Conservation (phyloP, 64 coral and sea anemone species). For the Platygyra sinensis region DNA sequence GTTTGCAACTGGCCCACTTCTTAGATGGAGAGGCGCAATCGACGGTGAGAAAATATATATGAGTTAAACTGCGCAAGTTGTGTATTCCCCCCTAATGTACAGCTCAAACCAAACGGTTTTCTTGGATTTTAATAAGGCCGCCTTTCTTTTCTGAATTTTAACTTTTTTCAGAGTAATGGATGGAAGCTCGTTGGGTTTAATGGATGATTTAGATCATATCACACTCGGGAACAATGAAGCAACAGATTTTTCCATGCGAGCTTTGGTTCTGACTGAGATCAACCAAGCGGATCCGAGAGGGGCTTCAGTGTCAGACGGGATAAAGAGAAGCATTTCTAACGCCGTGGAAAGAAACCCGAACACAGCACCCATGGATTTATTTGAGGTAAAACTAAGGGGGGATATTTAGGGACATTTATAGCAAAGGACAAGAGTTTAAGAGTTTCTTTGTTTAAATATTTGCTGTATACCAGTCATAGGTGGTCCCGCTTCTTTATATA, state of each 20-base stretch:
- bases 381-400: background rate
- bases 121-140: background rate
- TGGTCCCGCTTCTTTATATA: too few species aligned
- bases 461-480: too few species aligned
- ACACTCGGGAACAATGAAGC: background rate
- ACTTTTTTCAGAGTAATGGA: background rate
- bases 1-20: too few species aligned
- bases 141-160: background rate
- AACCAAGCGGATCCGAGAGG: background rate
- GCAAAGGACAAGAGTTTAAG: too few species aligned
- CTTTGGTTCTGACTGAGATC: background rate
- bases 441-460: too few species aligned
- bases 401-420: background rate
- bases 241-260: constrained; percentile 19
- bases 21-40: background rate
- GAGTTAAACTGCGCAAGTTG: too few species aligned
- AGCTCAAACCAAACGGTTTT: background rate
- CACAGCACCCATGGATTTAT: constrained; percentile 1
- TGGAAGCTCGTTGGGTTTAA: background rate
- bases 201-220: constrained; percentile 14
- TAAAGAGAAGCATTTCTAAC: constrained; percentile 48
- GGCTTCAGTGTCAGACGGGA: background rate
- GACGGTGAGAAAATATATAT: background rate
- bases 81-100: too few species aligned
- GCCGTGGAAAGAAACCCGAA: constrained; percentile 41